Evolutionary conservation across 2,797 vertebrate genomes (phyloP), one percentile per base, ranked within the genome.

Genomic region (Chelmon rostratus): DNA sequence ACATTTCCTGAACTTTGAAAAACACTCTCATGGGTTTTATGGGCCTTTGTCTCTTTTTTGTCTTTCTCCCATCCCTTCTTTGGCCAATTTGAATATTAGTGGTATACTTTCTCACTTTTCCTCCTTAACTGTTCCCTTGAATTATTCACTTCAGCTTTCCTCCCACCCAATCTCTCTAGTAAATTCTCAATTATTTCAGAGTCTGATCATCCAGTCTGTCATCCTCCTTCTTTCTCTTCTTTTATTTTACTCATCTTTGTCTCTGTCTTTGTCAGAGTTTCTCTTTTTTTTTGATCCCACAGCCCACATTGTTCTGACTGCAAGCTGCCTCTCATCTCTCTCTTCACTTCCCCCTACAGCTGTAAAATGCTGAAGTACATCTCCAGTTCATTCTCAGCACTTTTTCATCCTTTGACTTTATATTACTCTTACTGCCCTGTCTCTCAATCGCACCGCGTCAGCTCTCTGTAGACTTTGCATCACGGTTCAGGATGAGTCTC

Each of bases 381-480:
- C 42, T 68, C 15, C 10, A 15, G 37, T 83, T 82, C 50, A 81
- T 75, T 44, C 40, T 44, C 31, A 78, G 59, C 50, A 59, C 68
- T 79, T 81, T 78, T 73, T 79, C 66, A 54, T 76, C 57, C 35
- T 75, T 52, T 76, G 78, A 80, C 62, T 66, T 73, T 68, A 38
- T 38, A 81, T 77, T 56, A 46, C 49, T 76, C 28, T 68, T n/a
- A 33, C 44, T 42, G 33, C 33, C 10, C 40, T 1, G 9, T 52
- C 77, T 76, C 64, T 68, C 62, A 63, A 31, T 56, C 5, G 11
- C 49, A 18, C 25, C 5, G 61, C 13, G 59, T 59, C 25, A 61
- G 73, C 65, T 76, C 82, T 61, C 79, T 79, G 67, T 54, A 64
- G 80, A 86, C 57, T 79, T 81, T 75, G 81, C 70, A 72, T 81